Percentiles rank a stretch among this genome's conserved stretches.
Conservation (phyloP, 2,113 vertebrate species). For the Chlamydotis undulata region DNA sequence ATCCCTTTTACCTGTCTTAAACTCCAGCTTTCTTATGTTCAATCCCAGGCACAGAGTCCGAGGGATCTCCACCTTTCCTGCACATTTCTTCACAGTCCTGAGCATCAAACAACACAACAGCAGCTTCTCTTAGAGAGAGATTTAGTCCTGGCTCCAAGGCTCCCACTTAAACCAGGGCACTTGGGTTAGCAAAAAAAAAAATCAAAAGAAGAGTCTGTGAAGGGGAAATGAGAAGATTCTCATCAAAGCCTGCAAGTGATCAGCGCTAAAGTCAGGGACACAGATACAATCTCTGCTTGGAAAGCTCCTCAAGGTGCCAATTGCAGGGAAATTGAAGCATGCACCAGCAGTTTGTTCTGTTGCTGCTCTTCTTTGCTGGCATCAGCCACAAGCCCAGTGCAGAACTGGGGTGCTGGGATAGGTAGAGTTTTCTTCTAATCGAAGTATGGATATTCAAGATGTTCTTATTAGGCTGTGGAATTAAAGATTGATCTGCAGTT, state of each 20-base stretch:
- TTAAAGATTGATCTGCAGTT: not conserved
- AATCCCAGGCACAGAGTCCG: not conserved
- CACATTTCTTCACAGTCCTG: not conserved
- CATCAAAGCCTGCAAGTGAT: not conserved
- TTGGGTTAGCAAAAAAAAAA: not conserved
- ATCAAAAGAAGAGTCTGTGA: not conserved
- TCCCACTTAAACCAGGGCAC: not conserved
- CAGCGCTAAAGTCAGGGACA: not conserved
- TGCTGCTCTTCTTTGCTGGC: not conserved
- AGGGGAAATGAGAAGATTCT: not conserved
- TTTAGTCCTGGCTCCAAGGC: not conserved
- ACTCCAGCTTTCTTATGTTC: not conserved
- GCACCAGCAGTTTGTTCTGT: not conserved
- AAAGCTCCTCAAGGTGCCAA: not conserved
- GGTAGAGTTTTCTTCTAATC: not conserved
- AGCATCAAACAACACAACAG: not conserved
- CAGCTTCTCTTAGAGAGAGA: not conserved
- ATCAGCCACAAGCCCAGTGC: not conserved
- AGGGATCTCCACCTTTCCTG: not conserved
- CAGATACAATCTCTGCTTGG: not conserved
- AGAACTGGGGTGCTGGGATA: not conserved
- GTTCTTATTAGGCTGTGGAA: not conserved
- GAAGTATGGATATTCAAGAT: not conserved
- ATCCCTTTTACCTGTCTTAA: not conserved
- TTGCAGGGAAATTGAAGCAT: not conserved